A percentile compares a stretch with the other conserved stretches of the same genome.
Conservation (phyloP, 2,113 vertebrate genomes). For the Microcebus murinus region DNA sequence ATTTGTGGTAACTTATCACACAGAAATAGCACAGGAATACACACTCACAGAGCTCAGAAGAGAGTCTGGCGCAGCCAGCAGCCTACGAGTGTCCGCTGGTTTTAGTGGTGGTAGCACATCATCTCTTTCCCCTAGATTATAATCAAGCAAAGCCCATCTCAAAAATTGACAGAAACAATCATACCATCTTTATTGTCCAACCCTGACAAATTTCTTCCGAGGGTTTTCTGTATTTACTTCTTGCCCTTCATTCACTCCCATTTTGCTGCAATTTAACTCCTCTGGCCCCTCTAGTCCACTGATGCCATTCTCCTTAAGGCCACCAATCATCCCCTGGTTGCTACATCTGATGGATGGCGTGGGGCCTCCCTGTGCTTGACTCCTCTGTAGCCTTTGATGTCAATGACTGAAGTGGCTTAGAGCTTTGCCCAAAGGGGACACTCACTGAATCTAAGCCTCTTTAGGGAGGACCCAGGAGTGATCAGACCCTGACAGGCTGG, state of each 20-base stretch:
- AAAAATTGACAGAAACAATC: background rate
- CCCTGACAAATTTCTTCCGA: background rate
- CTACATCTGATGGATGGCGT: background rate
- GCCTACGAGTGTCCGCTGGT: background rate
- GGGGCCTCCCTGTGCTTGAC: background rate
- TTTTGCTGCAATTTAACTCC: conserved; percentile 14
- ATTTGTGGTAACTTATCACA: background rate
- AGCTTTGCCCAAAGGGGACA: background rate
- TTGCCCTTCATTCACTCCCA: background rate
- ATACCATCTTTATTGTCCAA: background rate
- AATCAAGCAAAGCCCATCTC: conserved; percentile 2
- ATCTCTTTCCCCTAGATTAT: background rate
- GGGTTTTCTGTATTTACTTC: background rate
- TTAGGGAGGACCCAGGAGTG: background rate
- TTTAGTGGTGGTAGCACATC: background rate
- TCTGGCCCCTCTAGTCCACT: background rate
- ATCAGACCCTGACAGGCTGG: background rate
- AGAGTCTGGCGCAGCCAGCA: background rate
- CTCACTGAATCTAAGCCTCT: background rate
- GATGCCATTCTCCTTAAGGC: background rate
- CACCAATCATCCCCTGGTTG: background rate
- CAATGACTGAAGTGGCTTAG: background rate
- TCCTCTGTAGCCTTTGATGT: background rate
- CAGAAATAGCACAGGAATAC: background rate
- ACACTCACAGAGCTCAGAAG: background rate